Evolutionary conservation across 2,888 invertebrate genomes (phyloP).

Genomic region (Boloria selene): DNA sequence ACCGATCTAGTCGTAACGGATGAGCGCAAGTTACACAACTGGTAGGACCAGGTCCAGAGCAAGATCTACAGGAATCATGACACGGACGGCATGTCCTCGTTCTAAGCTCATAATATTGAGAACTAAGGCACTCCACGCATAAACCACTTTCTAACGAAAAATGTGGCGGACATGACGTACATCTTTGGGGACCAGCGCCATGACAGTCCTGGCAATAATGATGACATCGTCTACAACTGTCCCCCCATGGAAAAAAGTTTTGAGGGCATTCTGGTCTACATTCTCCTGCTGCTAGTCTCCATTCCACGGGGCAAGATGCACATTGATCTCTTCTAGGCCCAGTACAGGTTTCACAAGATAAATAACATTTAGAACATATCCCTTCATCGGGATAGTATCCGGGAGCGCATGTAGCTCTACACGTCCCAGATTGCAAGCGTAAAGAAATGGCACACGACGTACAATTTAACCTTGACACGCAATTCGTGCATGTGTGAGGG

Average conservation of each 20-base stretch:
- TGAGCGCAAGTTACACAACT: constrained; percentile 87
- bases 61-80: constrained; percentile 86
- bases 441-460: constrained; percentile 89
- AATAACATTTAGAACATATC: constrained; percentile 90
- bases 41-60: constrained; percentile 87
- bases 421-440: constrained; percentile 91
- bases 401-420: constrained; percentile 88
- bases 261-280: constrained; percentile 93
- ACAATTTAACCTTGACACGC: constrained; percentile 90
- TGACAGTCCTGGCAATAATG: constrained; percentile 94
- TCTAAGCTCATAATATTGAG: constrained; percentile 87
- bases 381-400: constrained; percentile 94
- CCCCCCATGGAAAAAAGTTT: constrained; percentile 90
- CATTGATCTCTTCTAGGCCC: constrained; percentile 93
- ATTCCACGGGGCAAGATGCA: constrained; percentile 89
- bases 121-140: constrained; percentile 88
- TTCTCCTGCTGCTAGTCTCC: constrained; percentile 91
- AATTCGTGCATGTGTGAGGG: constrained; percentile 89
- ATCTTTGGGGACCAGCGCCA: constrained; percentile 89
- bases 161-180: constrained; percentile 87
- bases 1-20: constrained; percentile 86
- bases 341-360: constrained; percentile 92
- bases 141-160: constrained; percentile 87
- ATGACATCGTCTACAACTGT: constrained; percentile 93
- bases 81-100: constrained; percentile 87